These are phyloP conservation scores for Prunella himalayana DNA, from an alignment of 2,113 vertebrate species.

Conservation along the genomic window DNA sequence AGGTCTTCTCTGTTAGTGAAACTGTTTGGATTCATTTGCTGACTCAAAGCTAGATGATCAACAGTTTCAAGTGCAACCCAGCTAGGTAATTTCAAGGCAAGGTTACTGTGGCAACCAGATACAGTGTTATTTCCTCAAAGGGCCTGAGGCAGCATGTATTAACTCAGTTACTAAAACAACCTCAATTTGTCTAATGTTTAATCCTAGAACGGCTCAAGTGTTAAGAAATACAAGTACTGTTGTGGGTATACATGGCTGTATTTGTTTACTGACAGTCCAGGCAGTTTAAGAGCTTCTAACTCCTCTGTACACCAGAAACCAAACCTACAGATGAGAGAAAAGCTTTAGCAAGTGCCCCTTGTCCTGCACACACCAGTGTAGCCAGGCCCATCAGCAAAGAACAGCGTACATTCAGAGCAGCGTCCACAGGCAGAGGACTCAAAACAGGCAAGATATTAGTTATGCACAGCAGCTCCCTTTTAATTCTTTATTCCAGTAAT, in stretches of 20 bases:
- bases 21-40: fast-evolving
- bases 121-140: background rate
- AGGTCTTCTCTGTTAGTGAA: background rate
- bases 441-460: background rate
- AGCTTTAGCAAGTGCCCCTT: background rate
- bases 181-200: background rate
- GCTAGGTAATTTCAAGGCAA: background rate
- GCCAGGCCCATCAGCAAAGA: background rate
- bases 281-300: background rate
- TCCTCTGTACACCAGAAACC: background rate
- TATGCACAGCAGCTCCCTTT: conserved; percentile 10
- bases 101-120: conserved; percentile 11
- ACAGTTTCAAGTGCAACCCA: background rate
- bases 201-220: background rate
- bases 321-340: background rate
- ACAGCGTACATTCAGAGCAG: background rate
- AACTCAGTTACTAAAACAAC: background rate
- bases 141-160: background rate
- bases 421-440: background rate
- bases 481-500: background rate
- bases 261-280: background rate
- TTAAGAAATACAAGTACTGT: background rate
- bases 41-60: background rate
- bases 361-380: background rate
- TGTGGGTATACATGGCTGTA: background rate